Conservation (phyloP, 2,113 vertebrate genomes). For the Pyxicephalus adspersus region DNA sequence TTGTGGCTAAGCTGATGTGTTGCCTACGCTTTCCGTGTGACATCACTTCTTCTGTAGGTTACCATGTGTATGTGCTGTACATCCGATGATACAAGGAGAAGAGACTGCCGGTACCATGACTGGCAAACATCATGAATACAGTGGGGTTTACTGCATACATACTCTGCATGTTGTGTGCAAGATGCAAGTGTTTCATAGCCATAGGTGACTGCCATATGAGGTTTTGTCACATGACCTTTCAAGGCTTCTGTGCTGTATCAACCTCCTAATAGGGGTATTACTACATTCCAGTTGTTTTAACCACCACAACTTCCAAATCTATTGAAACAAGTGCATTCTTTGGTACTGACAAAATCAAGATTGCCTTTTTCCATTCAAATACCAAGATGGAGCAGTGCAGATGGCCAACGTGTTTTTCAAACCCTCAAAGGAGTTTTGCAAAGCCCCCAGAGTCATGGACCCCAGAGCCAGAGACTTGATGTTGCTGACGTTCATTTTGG, state of each 20-base stretch:
- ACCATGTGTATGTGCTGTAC: slow-evolving; percentile 16
- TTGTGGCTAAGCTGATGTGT: slow-evolving; percentile 26
- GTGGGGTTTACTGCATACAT: slow-evolving; percentile 10
- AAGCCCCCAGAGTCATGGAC: background rate
- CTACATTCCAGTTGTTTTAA: slow-evolving; percentile 7
- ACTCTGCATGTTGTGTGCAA: slow-evolving; percentile 9
- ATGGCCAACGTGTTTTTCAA: too few species aligned
- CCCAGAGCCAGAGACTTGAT: background rate
- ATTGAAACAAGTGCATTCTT: slow-evolving; percentile 1
- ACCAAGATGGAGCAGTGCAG: too few species aligned
- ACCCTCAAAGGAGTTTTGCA: too few species aligned
- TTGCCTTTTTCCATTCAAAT: too few species aligned
- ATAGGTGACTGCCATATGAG: slow-evolving; percentile 6
- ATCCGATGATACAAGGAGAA: background rate
- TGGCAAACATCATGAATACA: background rate
- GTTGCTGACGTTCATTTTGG: background rate
- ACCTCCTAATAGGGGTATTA: background rate
- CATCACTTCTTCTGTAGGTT: background rate
- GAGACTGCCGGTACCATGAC: background rate
- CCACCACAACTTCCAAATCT: background rate
- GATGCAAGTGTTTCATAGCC: slow-evolving; percentile 12
- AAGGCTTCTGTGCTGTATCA: background rate
- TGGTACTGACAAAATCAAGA: too few species aligned
- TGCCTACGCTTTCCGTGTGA: slow-evolving; percentile 9
- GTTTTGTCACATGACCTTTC: background rate